A percentile compares a stretch with the other conserved stretches of the same genome.
Evolutionary conservation across 2,113 vertebrate species (phyloP).

Genomic region (Aldabrachelys gigantea): DNA sequence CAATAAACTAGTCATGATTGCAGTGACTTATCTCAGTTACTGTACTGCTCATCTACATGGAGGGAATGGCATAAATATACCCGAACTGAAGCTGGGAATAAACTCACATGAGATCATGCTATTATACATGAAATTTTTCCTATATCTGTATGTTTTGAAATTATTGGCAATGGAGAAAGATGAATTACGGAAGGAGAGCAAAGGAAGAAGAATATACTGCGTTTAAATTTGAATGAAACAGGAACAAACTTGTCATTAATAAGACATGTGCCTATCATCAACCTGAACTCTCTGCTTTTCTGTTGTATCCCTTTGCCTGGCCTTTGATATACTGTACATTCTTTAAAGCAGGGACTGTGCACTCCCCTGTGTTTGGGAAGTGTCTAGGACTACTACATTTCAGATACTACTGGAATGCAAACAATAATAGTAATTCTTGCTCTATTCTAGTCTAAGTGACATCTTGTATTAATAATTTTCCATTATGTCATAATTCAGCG

Average conservation of each 20-base stretch:
- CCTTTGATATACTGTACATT: neutral
- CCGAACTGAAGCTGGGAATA: neutral
- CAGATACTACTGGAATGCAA: slow-evolving; percentile 27
- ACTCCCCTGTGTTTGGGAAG: slow-evolving; percentile 7
- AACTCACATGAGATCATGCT: neutral
- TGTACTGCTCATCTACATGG: neutral
- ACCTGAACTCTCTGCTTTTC: neutral
- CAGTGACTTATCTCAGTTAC: neutral
- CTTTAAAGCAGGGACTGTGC: slow-evolving; percentile 20
- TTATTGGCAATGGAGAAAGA: neutral
- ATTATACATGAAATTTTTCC: neutral
- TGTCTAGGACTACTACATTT: slow-evolving; percentile 12
- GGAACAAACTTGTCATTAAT: slow-evolving; percentile 36
- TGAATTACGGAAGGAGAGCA: neutral
- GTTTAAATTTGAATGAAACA: slow-evolving; percentile 9
- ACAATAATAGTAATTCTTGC: slow-evolving; percentile 11
- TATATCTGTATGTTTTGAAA: neutral
- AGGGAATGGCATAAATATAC: neutral
- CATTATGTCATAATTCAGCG: slow-evolving; percentile 37
- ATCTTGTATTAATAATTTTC: slow-evolving; percentile 31
- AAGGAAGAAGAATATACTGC: neutral
- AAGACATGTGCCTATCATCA: slow-evolving; percentile 27
- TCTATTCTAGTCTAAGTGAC: slow-evolving; percentile 40
- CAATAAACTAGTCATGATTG: neutral
- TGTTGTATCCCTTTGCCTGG: neutral